A percentile compares a stretch with the other conserved stretches of the same genome.
phyloP scores from a whole-genome alignment of 2,113 vertebrate genomes.

The Perca fluviatilis region DNA sequence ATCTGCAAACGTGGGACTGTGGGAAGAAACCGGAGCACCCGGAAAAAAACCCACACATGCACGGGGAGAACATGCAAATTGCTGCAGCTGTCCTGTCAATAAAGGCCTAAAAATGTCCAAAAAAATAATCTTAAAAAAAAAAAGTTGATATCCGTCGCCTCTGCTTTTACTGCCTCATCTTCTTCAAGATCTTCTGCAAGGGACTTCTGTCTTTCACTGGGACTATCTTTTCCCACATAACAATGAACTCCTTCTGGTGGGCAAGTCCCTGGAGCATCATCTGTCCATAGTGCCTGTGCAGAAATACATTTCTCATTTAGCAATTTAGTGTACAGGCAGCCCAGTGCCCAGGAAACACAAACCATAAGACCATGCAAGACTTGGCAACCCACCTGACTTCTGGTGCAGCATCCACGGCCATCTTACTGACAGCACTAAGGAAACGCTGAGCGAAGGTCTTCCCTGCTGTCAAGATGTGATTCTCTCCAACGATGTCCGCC shows the following conservation, averaged over 20 bases:
- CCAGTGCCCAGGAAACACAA: neutral
- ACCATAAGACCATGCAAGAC: neutral
- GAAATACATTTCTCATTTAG: neutral
- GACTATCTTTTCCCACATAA: neutral
- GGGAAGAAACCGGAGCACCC: too few species aligned
- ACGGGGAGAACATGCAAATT: too few species aligned
- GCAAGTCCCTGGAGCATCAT: too few species aligned
- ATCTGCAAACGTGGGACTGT: too few species aligned
- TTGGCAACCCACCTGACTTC: constrained; percentile 15
- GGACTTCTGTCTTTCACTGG: neutral
- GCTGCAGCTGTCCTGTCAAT: too few species aligned
- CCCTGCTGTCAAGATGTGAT: neutral
- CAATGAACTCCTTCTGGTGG: too few species aligned
- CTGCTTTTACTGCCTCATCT: neutral
- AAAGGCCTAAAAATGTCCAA: too few species aligned
- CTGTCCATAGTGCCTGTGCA: too few species aligned
- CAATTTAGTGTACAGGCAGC: neutral
- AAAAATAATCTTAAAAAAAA: too few species aligned
- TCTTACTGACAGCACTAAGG: neutral
- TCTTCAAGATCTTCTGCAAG: neutral
- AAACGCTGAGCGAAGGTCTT: neutral
- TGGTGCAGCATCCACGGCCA: neutral
- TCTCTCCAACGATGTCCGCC: neutral
- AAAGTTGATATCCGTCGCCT: neutral
- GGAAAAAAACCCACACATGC: too few species aligned